Conservation (phyloP, 2,888 invertebrate species). For the Hirudinaria manillensis region DNA sequence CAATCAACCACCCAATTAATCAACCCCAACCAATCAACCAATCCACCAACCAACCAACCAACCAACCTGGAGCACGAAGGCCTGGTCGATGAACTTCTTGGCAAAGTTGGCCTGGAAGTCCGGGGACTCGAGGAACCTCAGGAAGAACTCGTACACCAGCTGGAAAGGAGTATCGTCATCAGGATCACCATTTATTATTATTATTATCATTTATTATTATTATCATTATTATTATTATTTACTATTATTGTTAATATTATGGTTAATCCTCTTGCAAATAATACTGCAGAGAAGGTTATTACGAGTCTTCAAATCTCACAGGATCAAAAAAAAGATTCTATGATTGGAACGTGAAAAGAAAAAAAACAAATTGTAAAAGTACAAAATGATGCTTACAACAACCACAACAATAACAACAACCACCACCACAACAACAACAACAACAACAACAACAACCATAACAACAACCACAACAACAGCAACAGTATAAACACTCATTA, state of each 20-base stretch:
- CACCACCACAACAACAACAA: background rate
- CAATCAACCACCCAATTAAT: background rate
- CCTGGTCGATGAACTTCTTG: slow-evolving; percentile 92
- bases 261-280: background rate
- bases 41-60: too few relatives aligned
- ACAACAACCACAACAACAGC: background rate
- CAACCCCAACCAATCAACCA: too few relatives aligned
- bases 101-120: slow-evolving; percentile 94
- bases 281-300: background rate
- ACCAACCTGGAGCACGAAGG: slow-evolving; percentile 85
- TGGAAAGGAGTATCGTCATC: background rate
- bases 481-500: background rate
- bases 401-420: background rate
- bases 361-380: background rate
- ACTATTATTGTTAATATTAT: background rate
- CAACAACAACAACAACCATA: background rate
- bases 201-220: background rate
- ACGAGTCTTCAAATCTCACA: background rate
- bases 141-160: slow-evolving; percentile 96
- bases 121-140: slow-evolving; percentile 92
- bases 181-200: background rate
- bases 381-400: background rate
- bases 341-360: background rate
- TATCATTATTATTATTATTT: background rate
- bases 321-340: background rate